A percentile compares a stretch with the other conserved stretches of the same genome.
Evolutionary conservation across 2,113 vertebrate genomes (phyloP).

Genomic region (Fregata magnificens): DNA sequence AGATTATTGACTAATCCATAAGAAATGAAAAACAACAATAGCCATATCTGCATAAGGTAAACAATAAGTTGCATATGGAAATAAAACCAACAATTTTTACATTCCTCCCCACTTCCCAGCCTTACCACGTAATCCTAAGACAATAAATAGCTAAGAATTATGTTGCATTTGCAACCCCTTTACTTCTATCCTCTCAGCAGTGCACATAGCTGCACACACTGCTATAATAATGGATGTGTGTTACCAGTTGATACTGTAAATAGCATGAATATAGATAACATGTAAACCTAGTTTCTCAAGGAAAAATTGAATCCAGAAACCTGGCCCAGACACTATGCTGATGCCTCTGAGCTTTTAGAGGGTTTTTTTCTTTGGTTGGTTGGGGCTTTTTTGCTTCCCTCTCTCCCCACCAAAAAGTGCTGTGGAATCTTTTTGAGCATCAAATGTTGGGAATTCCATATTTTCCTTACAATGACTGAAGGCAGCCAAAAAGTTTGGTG

Average conservation of each 20-base stretch:
- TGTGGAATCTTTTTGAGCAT: background rate
- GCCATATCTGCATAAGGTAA: background rate
- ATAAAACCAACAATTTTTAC: background rate
- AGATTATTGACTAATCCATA: background rate
- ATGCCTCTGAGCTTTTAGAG: background rate
- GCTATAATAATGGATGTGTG: accelerated
- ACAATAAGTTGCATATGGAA: background rate
- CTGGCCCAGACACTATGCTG: background rate
- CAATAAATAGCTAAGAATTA: background rate
- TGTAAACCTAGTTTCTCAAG: background rate
- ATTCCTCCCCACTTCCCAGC: background rate
- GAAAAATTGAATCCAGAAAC: background rate
- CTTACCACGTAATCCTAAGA: background rate
- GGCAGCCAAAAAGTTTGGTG: background rate
- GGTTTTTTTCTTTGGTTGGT: accelerated
- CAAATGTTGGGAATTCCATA: accelerated
- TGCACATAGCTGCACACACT: background rate
- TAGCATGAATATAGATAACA: background rate
- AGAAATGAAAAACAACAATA: background rate
- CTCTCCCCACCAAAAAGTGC: background rate
- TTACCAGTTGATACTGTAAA: background rate
- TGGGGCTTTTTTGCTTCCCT: background rate
- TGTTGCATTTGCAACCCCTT: background rate
- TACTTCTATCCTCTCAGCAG: background rate
- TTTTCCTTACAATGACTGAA: background rate